Evolutionary conservation across 2,113 vertebrate genomes (phyloP).

Genomic region (Pyrgilauda ruficollis): DNA sequence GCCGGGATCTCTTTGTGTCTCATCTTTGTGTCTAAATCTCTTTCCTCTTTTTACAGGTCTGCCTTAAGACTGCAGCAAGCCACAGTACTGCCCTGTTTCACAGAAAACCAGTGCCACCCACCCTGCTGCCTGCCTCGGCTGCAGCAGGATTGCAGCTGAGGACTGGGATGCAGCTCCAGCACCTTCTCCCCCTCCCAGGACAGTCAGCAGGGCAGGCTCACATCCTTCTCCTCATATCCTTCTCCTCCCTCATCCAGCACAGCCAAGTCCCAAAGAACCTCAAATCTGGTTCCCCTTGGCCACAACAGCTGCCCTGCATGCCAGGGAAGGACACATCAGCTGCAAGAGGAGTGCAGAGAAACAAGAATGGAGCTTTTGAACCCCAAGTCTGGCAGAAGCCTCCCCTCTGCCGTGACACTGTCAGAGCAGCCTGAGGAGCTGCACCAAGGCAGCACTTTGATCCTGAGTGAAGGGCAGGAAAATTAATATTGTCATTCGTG

Average conservation of each 20-base stretch:
- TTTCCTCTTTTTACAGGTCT: neutral
- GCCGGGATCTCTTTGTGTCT: no score
- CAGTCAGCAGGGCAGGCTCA: neutral
- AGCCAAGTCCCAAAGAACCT: neutral
- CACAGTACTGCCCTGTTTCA: neutral
- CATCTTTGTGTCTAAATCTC: neutral
- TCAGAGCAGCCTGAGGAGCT: neutral
- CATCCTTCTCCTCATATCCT: neutral
- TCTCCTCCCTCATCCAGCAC: neutral
- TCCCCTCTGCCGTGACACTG: neutral
- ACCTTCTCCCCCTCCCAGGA: neutral
- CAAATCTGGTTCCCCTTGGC: neutral
- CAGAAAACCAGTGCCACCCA: neutral
- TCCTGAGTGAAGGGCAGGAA: neutral
- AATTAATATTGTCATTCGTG: neutral
- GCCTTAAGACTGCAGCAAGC: neutral
- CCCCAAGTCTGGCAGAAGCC: neutral
- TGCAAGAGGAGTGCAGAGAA: neutral
- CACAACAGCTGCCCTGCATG: neutral
- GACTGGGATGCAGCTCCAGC: neutral
- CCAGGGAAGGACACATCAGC: neutral
- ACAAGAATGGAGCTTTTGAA: neutral
- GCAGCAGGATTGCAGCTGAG: neutral
- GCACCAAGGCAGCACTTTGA: neutral
- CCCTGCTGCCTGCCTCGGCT: neutral